Evolutionary conservation across 2,797 vertebrate species (phyloP).

Genomic region (Bradypodion pumilum): DNA sequence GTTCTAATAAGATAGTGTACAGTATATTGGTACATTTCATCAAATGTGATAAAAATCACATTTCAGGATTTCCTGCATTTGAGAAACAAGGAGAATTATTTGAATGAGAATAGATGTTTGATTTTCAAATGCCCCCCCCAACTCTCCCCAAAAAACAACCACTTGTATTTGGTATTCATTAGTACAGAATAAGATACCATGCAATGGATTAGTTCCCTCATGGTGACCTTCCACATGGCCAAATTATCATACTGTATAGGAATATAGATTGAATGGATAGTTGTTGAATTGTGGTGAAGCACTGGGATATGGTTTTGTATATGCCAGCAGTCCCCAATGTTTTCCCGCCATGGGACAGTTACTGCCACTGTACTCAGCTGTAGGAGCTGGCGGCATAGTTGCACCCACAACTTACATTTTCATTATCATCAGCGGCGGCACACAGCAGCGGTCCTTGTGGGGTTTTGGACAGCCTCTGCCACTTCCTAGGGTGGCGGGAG

Average conservation of each 20-base stretch:
- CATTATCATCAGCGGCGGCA: too few relatives aligned
- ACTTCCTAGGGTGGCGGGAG: too few relatives aligned
- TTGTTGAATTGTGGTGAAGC: background rate
- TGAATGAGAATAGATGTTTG: background rate
- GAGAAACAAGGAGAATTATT: background rate
- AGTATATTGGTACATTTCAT: background rate
- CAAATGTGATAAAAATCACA: conserved; percentile 4
- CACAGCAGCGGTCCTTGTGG: too few relatives aligned
- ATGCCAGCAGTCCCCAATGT: too few relatives aligned
- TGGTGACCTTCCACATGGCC: background rate
- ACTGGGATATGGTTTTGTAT: background rate
- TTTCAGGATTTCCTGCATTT: background rate
- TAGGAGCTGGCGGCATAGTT: too few relatives aligned
- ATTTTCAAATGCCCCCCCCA: too few relatives aligned
- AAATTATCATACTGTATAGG: background rate
- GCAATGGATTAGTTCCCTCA: background rate
- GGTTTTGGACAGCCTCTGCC: too few relatives aligned
- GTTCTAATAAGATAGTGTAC: background rate
- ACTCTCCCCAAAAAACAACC: too few relatives aligned
- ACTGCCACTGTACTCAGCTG: too few relatives aligned
- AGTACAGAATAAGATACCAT: background rate
- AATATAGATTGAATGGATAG: background rate
- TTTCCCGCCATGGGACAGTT: too few relatives aligned
- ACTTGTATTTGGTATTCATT: too few relatives aligned
- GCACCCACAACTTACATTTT: too few relatives aligned